phyloP scores from a whole-genome alignment of 2,113 vertebrate species.

The Ptyas mucosa region DNA sequence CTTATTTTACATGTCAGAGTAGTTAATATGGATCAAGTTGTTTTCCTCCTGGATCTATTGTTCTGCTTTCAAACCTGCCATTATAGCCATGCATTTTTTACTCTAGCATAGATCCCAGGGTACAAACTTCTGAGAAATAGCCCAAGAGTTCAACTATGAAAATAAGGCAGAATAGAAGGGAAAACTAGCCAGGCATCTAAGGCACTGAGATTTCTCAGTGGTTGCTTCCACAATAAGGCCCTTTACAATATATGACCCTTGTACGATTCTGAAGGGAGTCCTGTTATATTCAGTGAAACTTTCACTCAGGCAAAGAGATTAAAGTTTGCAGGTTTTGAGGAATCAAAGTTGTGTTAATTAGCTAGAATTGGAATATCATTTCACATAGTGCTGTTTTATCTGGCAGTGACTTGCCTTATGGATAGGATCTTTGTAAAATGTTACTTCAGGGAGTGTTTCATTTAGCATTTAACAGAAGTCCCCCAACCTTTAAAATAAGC shows the following conservation, averaged over 20 bases:
- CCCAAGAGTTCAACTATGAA: not conserved
- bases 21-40: not conserved
- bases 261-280: not conserved
- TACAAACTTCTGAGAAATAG: not conserved
- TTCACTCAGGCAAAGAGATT: not conserved
- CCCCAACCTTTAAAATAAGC: not conserved
- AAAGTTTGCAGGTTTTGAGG: not conserved
- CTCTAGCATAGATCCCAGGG: no score
- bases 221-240: not conserved
- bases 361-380: not conserved
- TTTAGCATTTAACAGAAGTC: not conserved
- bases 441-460: not conserved
- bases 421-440: not conserved
- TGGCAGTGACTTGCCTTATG: not conserved
- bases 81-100: not conserved
- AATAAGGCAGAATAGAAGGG: not conserved
- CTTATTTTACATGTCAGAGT: not conserved
- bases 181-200: not conserved
- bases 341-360: not conserved
- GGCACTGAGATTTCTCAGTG: not conserved
- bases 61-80: not conserved
- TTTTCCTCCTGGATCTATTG: not conserved
- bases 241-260: not conserved
- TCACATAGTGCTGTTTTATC: not conserved
- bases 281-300: not conserved